Conservation (phyloP, 2,113 vertebrate genomes). For the Xiphorhynchus elegans region DNA sequence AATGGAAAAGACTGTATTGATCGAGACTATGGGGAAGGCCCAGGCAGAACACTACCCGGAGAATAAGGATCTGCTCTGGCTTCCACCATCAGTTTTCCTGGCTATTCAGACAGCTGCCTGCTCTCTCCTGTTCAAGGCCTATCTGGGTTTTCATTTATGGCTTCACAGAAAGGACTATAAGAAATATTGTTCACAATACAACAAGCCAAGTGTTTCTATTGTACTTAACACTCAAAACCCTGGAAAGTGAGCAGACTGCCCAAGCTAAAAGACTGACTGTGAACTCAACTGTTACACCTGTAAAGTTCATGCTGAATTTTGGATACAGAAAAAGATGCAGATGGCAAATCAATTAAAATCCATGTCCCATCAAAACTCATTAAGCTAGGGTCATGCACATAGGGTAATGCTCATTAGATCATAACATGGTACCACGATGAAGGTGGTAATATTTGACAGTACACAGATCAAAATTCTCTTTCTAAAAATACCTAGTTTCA, state of each 20-base stretch:
- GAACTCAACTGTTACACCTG: not conserved
- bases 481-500: constrained; percentile 67
- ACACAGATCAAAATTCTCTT: constrained; percentile 30
- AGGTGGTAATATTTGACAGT: not conserved
- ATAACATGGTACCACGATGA: not conserved
- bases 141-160: not conserved
- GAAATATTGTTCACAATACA: not conserved
- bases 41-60: not conserved
- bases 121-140: not conserved
- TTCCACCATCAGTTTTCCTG: not conserved
- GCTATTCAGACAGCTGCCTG: not conserved
- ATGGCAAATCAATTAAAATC: not conserved
- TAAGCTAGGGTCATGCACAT: not conserved
- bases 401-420: not conserved
- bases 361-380: not conserved
- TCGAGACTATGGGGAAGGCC: not conserved
- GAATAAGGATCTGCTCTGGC: not conserved
- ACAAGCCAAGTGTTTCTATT: not conserved
- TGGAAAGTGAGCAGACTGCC: not conserved
- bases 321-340: not conserved
- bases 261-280: not conserved
- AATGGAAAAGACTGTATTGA: not conserved
- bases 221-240: not conserved
- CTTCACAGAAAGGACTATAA: not conserved
- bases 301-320: not conserved